Percentiles rank a stretch among this genome's conserved stretches.
Conservation (phyloP, 2,113 vertebrate genomes). For the Carlito syrichta region DNA sequence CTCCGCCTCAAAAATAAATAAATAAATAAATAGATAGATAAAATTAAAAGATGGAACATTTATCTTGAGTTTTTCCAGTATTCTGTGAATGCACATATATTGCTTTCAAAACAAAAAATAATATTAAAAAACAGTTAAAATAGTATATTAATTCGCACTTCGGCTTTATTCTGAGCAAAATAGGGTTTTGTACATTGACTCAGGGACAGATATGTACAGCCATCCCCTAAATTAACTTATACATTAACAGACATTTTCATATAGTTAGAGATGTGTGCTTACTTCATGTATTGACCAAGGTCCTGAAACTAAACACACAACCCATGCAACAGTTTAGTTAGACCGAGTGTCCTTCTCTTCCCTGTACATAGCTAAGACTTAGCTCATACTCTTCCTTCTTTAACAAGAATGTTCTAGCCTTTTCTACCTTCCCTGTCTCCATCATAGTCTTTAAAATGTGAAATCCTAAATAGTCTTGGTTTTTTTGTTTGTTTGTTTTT, state of each 20-base stretch:
- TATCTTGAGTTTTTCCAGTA: not conserved
- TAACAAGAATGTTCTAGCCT: not conserved
- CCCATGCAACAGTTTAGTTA: not conserved
- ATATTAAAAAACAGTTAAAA: not conserved
- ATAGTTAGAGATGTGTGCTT: not conserved
- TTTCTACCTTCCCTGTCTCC: not conserved
- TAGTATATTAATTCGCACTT: not conserved
- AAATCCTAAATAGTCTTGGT: not conserved
- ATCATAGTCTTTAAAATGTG: not conserved
- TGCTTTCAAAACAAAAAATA: not conserved
- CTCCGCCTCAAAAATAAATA: no score
- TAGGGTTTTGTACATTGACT: not conserved
- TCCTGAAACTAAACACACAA: not conserved
- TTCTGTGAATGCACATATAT: not conserved
- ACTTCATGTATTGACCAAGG: not conserved
- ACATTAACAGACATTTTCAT: not conserved
- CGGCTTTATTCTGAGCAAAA: not conserved
- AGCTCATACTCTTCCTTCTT: not conserved
- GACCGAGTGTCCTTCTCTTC: not conserved
- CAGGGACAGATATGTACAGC: not conserved
- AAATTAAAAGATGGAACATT: not conserved
- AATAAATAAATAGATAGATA: no score
- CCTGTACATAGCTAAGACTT: not conserved
- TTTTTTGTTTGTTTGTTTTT: not conserved
- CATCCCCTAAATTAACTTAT: not conserved